phyloP scores from a whole-genome alignment of 1,140 invertebrate species.

The Drosophila parabipectinata region DNA sequence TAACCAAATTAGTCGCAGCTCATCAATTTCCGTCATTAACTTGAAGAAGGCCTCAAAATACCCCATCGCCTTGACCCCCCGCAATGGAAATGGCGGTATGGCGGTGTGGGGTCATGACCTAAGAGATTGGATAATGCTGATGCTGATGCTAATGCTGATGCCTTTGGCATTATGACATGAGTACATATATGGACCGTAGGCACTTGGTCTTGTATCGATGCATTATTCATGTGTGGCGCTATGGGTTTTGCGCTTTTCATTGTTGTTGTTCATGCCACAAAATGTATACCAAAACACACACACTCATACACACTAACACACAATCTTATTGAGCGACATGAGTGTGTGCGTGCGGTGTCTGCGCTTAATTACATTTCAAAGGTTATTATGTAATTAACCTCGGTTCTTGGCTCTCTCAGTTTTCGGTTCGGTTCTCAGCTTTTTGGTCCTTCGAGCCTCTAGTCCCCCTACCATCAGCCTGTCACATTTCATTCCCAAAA shows the following conservation, averaged over 20 bases:
- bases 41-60: conserved; percentile 3
- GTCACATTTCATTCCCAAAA: conserved; percentile 41
- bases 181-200: conserved; percentile 26
- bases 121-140: neutral
- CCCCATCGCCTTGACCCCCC: no score
- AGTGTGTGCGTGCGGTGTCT: conserved; percentile 11
- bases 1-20: conserved; percentile 54
- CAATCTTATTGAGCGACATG: neutral
- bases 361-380: conserved; percentile 66
- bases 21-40: conserved; percentile 52
- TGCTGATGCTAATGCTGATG: neutral
- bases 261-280: conserved; percentile 20
- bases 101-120: neutral
- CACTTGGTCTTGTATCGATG: conserved; percentile 15
- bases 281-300: conserved; percentile 2
- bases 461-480: neutral
- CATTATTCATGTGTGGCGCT: conserved; percentile 45
- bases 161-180: conserved; percentile 32
- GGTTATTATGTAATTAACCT: conserved; percentile 68
- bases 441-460: neutral
- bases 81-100: no score
- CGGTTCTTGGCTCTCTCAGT: conserved; percentile 7
- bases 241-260: conserved; percentile 35
- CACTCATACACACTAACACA: neutral
- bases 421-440: no score